Conservation (phyloP, 2,113 vertebrate genomes). For the Lamprologus sp. region DNA sequence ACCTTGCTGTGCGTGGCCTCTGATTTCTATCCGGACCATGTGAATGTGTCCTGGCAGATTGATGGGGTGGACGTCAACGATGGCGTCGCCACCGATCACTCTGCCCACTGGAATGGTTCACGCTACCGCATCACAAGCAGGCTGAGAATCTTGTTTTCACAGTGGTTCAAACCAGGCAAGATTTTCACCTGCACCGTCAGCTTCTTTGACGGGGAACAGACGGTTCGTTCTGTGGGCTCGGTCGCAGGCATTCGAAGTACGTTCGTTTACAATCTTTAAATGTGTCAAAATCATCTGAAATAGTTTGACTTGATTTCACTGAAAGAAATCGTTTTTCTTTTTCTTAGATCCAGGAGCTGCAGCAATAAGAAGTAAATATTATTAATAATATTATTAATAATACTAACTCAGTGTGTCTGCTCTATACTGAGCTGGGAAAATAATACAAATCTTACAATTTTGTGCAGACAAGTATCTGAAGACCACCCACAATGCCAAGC, state of each 20-base stretch:
- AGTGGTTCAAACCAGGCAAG: slow-evolving; percentile 61
- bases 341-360: neutral
- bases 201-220: slow-evolving; percentile 44
- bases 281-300: neutral
- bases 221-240: fast-evolving
- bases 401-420: neutral
- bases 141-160: slow-evolving; percentile 56
- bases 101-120: fast-evolving
- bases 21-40: slow-evolving; percentile 82
- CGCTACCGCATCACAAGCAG: slow-evolving; percentile 77
- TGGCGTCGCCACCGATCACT: slow-evolving; percentile 66
- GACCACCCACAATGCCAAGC: neutral
- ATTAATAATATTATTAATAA: neutral
- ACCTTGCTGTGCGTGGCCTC: slow-evolving; percentile 51
- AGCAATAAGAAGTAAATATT: neutral
- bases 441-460: neutral
- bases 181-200: slow-evolving; percentile 67
- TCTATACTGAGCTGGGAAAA: neutral
- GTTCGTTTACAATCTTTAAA: neutral
- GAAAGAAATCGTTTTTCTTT: neutral
- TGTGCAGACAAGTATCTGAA: neutral
- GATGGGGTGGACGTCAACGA: neutral
- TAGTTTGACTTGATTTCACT: neutral
- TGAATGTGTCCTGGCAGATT: slow-evolving; percentile 73
- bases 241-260: neutral